Base-by-base conservation (phyloP, 2,888 invertebrate species). In the Anarsia innoxiella region DNA sequence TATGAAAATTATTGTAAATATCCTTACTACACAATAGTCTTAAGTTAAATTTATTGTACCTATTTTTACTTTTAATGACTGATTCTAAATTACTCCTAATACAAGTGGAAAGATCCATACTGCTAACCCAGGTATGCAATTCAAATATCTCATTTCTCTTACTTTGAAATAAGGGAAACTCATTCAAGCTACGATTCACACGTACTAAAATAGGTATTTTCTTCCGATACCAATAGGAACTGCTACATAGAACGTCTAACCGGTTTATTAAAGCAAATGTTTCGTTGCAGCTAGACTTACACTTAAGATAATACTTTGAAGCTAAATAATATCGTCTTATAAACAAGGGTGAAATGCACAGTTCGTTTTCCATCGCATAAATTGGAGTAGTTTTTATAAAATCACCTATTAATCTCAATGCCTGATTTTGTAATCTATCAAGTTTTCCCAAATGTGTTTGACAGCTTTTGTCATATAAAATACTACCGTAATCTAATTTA, bases 331-430 rank as follows among this genome's bases (percentile, higher is more conserved):
- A 11, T 13, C 32, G 23, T n/a, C 32, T 19, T 5, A 23, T 12
- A 23, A 5, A 12, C 10, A 32, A 23, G 2, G 32, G 32, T 11
- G 19, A 25, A 23, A 32, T 23, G 11, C 23, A 32, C 2, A 32
- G 13, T 8, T 34, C 34, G 13, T 13, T 34, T 34, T 34, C 34
- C 27, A 34, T 27, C 5, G 11, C 11, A 26, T 32, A 25, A 2
- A 32, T 32, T 4, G 32, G 32, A 9, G 32, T 32, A 23, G 23
- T 23, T 13, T 32, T 32, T 12, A 32, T 23, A 23, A 23, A 32
- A 23, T 25, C 32, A 8, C 32, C 32, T 3, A 32, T 13, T 8
- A 32, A 3, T 2, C 32, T n/a, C n/a, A 32, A 8, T 2, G 12
- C 11, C 9, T 32, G 23, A 13, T 32, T 32, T 23, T 32, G 32